phyloP scores from a whole-genome alignment of 2,113 vertebrate species.

The Lontra canadensis region DNA sequence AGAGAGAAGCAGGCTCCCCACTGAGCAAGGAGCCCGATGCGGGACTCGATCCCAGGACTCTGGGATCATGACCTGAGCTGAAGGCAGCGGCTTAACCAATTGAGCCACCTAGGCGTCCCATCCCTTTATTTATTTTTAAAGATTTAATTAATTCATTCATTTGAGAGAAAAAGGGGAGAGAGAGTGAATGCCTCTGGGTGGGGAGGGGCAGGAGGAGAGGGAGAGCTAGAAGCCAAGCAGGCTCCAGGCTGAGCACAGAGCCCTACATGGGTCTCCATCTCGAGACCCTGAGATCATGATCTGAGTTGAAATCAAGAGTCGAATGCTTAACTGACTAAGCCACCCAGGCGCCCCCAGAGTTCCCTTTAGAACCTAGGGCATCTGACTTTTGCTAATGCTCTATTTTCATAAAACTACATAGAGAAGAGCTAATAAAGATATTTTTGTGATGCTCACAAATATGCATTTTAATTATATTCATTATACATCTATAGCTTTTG shows the following conservation, averaged over 20 bases:
- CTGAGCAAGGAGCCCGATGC: too few relatives aligned
- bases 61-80: too few relatives aligned
- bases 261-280: background rate
- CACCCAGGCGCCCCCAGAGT: background rate
- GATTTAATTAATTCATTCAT: background rate
- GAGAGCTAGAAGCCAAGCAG: background rate
- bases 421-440: background rate
- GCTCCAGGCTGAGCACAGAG: background rate
- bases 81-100: too few relatives aligned
- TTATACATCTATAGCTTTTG: background rate
- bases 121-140: background rate
- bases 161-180: background rate
- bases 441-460: background rate
- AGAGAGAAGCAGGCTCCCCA: too few relatives aligned
- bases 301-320: background rate
- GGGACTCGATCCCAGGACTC: too few relatives aligned
- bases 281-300: background rate
- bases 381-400: slow-evolving; percentile 26
- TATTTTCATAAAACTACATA: background rate
- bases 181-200: background rate
- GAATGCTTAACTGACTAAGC: background rate
- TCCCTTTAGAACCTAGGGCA: slow-evolving; percentile 4
- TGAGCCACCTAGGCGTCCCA: too few relatives aligned
- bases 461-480: slow-evolving; percentile 12
- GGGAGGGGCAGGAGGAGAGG: background rate